A percentile compares a stretch with the other conserved stretches of the same genome.
Conservation (phyloP, 2,797 vertebrate species). For the Myiotriccus ornatus region DNA sequence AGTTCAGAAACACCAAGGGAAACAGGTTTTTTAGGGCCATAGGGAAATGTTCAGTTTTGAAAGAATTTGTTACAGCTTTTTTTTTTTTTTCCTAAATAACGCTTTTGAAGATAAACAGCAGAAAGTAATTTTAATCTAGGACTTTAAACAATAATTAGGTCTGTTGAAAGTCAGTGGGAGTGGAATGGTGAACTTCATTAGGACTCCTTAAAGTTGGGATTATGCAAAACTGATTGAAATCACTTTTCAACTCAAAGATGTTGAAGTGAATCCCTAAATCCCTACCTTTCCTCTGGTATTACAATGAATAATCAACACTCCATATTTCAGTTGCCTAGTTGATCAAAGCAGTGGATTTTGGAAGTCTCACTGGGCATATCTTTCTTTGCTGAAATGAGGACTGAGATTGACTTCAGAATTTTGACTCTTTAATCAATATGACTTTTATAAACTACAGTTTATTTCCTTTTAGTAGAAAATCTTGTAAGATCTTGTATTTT, state of each 20-base stretch:
- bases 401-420: background rate
- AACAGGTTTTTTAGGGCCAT: background rate
- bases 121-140: background rate
- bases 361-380: background rate
- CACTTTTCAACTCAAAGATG: background rate
- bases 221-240: constrained; percentile 20
- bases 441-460: constrained; percentile 5
- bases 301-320: background rate
- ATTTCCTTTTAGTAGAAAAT: background rate
- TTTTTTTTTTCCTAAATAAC: background rate
- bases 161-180: background rate
- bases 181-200: background rate
- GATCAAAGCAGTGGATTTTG: constrained; percentile 39
- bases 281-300: background rate
- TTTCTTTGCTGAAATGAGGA: background rate
- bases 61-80: background rate
- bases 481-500: background rate
- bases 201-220: background rate
- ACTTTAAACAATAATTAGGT: background rate
- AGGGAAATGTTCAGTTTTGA: background rate
- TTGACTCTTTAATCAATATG: background rate
- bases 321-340: background rate
- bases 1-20: background rate
- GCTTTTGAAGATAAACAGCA: background rate
- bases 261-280: constrained; percentile 35